Percentiles rank a stretch among this genome's conserved stretches.
phyloP scores from a whole-genome alignment of 2,888 invertebrate species.

The Willowsia nigromaculata region DNA sequence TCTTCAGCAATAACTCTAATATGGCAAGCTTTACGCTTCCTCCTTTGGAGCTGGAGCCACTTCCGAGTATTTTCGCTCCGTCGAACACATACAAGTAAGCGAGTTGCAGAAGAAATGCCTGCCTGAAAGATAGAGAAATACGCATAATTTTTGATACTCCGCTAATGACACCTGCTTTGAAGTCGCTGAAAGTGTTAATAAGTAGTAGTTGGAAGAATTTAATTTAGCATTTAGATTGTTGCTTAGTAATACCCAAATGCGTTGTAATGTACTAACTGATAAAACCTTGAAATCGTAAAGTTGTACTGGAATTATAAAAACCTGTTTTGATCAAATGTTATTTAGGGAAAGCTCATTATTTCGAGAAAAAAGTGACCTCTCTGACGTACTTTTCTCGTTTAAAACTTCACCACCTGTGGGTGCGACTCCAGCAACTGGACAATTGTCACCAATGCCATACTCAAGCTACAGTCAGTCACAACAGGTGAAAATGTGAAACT shows the following conservation, averaged over 20 bases:
- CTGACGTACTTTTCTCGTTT: constrained; percentile 92
- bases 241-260: neutral
- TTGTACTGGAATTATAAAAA: neutral
- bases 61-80: constrained; percentile 89
- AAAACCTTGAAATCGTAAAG: neutral
- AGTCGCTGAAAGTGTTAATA: neutral
- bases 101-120: neutral
- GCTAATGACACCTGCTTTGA: neutral
- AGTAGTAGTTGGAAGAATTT: neutral
- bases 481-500: constrained; percentile 70
- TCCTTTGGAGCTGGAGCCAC: constrained; percentile 90
- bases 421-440: constrained; percentile 90
- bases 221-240: neutral
- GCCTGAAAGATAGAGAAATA: neutral
- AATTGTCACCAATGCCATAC: constrained; percentile 80
- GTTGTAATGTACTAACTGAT: neutral
- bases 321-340: neutral
- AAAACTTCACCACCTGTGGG: constrained; percentile 83
- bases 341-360: constrained; percentile 76
- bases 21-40: constrained; percentile 93
- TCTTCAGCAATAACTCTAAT: constrained; percentile 84
- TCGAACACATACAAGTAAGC: constrained; percentile 79
- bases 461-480: constrained; percentile 75
- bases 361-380: constrained; percentile 84
- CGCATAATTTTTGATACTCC: neutral